phyloP scores from a whole-genome alignment of 2,797 vertebrate genomes.

The Sciurus carolinensis region DNA sequence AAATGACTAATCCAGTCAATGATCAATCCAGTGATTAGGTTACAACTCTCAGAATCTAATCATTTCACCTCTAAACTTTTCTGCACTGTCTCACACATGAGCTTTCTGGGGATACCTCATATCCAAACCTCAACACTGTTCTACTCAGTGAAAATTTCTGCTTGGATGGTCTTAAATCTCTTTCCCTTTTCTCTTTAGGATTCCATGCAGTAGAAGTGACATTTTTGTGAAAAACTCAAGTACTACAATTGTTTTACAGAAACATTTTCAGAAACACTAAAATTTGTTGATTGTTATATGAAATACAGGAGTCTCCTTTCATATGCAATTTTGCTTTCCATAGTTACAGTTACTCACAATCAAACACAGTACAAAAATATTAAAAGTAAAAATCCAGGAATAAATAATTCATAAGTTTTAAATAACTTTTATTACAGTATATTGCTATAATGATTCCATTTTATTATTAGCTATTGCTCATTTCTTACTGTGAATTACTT shows the following conservation, averaged over 20 bases:
- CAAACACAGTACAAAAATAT: not conserved
- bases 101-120: no score
- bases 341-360: not conserved
- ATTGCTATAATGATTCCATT: not conserved
- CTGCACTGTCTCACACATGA: no score
- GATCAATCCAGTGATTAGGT: no score
- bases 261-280: slow-evolving; percentile 91
- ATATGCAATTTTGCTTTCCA: not conserved
- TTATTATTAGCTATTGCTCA: not conserved
- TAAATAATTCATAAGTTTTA: not conserved
- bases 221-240: slow-evolving; percentile 87
- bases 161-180: slow-evolving; percentile 75
- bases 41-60: no score
- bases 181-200: slow-evolving; percentile 85
- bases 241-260: slow-evolving; percentile 92
- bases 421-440: not conserved
- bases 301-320: slow-evolving; percentile 61
- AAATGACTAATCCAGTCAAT: no score
- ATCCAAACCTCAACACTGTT: no score
- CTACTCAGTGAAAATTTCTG: slow-evolving; percentile 3
- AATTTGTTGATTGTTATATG: slow-evolving; percentile 93
- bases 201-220: slow-evolving; percentile 85
- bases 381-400: not conserved
- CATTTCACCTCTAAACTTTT: no score
- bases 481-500: not conserved